A percentile compares a stretch with the other conserved stretches of the same genome.
Conservation (phyloP, 2,888 invertebrate species). For the Agonopterix alstromeriana region DNA sequence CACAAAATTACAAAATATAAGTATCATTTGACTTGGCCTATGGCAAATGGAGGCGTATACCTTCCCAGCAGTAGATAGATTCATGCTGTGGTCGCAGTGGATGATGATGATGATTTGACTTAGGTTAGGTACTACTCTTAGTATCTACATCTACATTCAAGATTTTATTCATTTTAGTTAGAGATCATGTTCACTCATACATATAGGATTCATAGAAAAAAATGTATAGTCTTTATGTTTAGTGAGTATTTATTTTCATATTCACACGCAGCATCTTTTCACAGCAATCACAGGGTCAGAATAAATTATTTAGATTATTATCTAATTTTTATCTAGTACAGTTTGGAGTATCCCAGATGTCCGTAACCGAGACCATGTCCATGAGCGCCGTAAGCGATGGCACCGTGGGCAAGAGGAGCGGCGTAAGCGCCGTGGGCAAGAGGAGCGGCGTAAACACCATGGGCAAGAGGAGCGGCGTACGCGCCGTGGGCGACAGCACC, state of each 20-base stretch:
- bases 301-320: background rate
- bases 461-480: constrained; percentile 10
- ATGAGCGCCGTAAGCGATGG: constrained; percentile 25
- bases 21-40: too few species aligned
- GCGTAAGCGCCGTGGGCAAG: constrained; percentile 19
- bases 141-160: too few species aligned
- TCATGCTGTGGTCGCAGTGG: too few species aligned
- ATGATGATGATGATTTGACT: too few species aligned
- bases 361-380: constrained; percentile 11
- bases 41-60: too few species aligned
- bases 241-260: background rate
- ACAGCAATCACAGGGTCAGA: background rate
- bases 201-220: too few species aligned
- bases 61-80: too few species aligned
- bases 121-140: too few species aligned
- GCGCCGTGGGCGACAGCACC: constrained; percentile 14
- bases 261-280: background rate
- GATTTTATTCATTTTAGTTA: too few species aligned
- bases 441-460: constrained; percentile 14
- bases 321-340: constrained; percentile 14
- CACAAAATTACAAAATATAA: too few species aligned
- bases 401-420: constrained; percentile 14
- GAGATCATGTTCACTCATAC: too few species aligned
- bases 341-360: constrained; percentile 31
- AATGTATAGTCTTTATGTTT: too few species aligned